Evolutionary conservation across 2,797 vertebrate species (phyloP), one percentile per base, ranked within the genome.

Genomic region (Poecilia velifera): DNA sequence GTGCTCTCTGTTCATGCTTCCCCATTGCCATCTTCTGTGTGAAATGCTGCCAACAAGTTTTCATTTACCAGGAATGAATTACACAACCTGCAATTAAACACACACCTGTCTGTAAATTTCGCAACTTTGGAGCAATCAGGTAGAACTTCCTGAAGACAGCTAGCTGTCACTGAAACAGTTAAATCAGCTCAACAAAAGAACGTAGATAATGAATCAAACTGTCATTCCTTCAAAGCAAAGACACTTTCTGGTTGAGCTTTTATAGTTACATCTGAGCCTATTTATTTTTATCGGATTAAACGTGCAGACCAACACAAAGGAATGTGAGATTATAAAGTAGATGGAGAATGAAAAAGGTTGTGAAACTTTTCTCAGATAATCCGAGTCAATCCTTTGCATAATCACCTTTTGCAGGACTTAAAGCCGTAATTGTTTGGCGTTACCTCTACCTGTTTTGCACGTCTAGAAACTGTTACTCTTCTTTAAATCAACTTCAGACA

Each of bases 41-140:
- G 72, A 64, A 39, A 80, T 47, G 36, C n/a, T 75, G 73, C n/a
- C 41, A 77, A 77, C 66, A 64, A 59, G 73, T 74, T 87, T 84
- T 79, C 18, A 80, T 84, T 74, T 78, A 6, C n/a, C 45, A 72
- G n/a, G 59, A 83, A 78, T 41, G 1, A 82, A 39, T 73, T 72
- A 82, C 57, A 36, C 46, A 73, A 51, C 73, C 16, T 66, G 41
- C 45, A 45, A 71, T 71, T 39, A 39, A 39, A 18, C 71, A n/a
- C 77, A 68, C 77, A 68, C 36, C 77, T 20, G 22, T 1, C 73
- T 13, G 36, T 6, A n/a, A n/a, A 80, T 71, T 73, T 78, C 77
- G 59, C 9, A 75, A 78, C 46, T 77, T 73, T 2, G 28, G 74
- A 45, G 79, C 72, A 77, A 83, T 80, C 53, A 16, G 72, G 79